Percentiles rank a stretch among this genome's conserved stretches.
Conservation (phyloP, 2,113 vertebrate species). For the pig (Sus scrofa) region T2T-Sscrofa CM000816.6:28404501-28405000, state of each 20-base stretch:
- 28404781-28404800: neutral
- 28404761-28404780: neutral
- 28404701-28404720: neutral
- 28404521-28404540: neutral
- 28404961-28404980: neutral
- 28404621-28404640: neutral
- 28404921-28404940: neutral
- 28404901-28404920: slow-evolving; percentile 28
- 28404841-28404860: neutral
- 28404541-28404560: neutral
- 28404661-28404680: neutral
- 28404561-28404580: neutral
- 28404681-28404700: neutral
- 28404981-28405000: neutral
- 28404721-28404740: neutral
- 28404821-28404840: neutral
- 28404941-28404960: neutral
- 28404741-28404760: neutral
- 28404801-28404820: neutral
- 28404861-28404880: neutral
- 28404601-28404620: neutral
- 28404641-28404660: neutral
- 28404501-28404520: neutral
- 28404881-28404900: neutral
- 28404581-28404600: neutral